phyloP scores from a whole-genome alignment of 1,140 invertebrate species.

The Platorchestia sp. region DNA sequence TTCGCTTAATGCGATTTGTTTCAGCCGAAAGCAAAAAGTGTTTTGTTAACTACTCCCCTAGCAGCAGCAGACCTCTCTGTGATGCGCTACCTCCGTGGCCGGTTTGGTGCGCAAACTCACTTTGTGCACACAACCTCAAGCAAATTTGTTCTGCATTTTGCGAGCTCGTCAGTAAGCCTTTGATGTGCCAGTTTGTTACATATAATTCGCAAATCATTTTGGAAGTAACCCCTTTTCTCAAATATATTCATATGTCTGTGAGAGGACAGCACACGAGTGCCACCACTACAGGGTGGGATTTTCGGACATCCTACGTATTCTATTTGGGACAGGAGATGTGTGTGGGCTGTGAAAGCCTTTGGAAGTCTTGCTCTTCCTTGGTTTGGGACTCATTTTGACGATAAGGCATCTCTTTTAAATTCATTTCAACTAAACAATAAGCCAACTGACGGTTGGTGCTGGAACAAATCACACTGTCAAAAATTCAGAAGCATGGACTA shows the following conservation, averaged over 20 bases:
- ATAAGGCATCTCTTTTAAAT: background rate
- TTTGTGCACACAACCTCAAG: background rate
- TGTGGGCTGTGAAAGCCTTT: background rate
- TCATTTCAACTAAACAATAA: background rate
- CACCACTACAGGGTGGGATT: background rate
- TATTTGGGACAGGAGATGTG: background rate
- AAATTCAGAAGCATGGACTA: background rate
- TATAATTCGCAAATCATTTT: background rate
- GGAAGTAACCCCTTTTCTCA: background rate
- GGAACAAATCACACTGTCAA: background rate
- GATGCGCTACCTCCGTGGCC: background rate
- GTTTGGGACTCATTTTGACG: background rate
- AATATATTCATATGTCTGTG: background rate
- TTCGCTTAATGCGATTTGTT: background rate
- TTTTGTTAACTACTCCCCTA: background rate
- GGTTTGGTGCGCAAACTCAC: background rate
- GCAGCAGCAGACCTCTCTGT: background rate
- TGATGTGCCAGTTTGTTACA: background rate
- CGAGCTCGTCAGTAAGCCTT: background rate
- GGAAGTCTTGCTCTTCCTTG: background rate
- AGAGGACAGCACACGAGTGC: background rate
- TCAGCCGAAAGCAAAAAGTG: too few species aligned
- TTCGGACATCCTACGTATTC: background rate
- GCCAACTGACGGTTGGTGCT: background rate
- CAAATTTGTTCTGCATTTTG: background rate